phyloP scores from a whole-genome alignment of 1,140 invertebrate species.

The Phymorhynchus buccinoides region DNA sequence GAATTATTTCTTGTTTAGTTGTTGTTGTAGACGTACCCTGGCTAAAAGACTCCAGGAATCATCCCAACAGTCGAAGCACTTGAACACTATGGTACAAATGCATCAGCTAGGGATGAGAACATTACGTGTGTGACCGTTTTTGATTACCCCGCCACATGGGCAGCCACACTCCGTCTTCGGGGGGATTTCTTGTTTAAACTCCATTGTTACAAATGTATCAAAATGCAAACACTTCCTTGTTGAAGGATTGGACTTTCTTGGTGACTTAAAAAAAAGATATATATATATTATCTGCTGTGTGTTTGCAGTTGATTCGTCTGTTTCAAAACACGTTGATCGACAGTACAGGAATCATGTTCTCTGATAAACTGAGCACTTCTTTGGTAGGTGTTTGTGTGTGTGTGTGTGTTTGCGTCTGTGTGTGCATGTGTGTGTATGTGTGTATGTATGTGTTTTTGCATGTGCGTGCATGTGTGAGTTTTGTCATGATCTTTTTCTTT shows the following conservation, averaged over 20 bases:
- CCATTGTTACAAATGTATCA: background rate
- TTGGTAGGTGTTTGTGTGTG: background rate
- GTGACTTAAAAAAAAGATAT: no score
- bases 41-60: no score
- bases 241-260: no score
- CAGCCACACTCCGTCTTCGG: background rate
- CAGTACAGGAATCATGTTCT: slow-evolving; percentile 13
- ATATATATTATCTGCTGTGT: no score
- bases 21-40: no score
- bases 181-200: background rate
- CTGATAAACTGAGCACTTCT: slow-evolving; percentile 25
- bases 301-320: slow-evolving; percentile 29
- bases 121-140: no score
- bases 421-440: background rate
- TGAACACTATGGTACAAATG: no score
- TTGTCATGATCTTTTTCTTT: background rate
- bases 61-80: no score
- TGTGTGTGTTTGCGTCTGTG: background rate
- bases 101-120: no score
- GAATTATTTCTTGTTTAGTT: background rate
- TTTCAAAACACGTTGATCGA: slow-evolving; percentile 24
- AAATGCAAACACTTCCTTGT: background rate
- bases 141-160: no score
- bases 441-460: background rate
- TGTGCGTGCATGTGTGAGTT: background rate